Evolutionary conservation across 2,888 invertebrate genomes (phyloP), one percentile per base, ranked within the genome.

Genomic region (Andrena chrysosceles): DNA sequence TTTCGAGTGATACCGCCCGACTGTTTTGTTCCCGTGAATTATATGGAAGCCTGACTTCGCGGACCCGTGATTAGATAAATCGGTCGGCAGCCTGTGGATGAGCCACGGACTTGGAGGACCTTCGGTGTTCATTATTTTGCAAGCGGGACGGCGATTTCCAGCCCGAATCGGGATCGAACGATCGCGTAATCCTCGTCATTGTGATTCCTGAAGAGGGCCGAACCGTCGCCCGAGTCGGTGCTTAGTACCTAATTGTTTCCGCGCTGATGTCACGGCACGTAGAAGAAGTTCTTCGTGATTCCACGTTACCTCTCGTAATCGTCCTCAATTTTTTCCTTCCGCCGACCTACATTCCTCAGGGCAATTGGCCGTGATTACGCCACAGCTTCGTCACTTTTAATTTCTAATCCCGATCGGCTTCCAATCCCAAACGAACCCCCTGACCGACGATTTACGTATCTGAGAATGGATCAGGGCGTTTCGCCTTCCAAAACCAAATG

Each of bases 241-340:
- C 73, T 79, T 68, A 66, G 72, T 71, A 13, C 23, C 10, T 23
- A 83, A 83, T 83, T 78, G 59, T 72, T 85, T 83, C 85, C 78
- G 78, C 35, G 59, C 42, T 75, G 83, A 77, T 77, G 74, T 77
- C 83, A 82, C 67, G 48, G 16, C 48, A 56, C 68, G 64, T 23
- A 63, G 73, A 68, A 71, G 60, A 35, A 74, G 23, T 64, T 69
- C 62, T 77, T 73, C 67, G 49, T 52, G 66, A 71, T 35, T 69
- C 42, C 66, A 59, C 33, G 54, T 56, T 52, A 23, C 35, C 56
- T 35, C 70, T 77, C 82, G 71, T 75, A 85, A 89, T 86, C 81
- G 83, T 77, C 83, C 83, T 75, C 79, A 89, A 89, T 86, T 88
- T 85, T 86, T 84, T 73, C 79, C 83, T 89, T 88, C 89, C 89